Conservation (phyloP, 2,113 vertebrate species). For the Trichechus manatus region DNA sequence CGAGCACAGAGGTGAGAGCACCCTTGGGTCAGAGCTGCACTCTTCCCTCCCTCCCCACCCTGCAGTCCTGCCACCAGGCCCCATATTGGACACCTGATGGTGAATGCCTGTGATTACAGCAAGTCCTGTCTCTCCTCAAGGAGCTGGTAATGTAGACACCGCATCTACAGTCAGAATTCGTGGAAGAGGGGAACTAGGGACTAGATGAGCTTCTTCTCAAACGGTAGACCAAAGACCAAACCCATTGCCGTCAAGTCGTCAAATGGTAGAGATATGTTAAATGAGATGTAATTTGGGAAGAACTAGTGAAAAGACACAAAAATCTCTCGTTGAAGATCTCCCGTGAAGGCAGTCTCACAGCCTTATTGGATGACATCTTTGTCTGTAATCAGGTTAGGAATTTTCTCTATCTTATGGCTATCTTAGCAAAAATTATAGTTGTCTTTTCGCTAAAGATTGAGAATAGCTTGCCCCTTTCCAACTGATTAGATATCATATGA, state of each 20-base stretch:
- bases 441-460: conserved; percentile 20
- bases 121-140: background rate
- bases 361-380: background rate
- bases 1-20: background rate
- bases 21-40: background rate
- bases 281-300: background rate
- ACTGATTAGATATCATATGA: background rate
- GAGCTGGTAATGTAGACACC: background rate
- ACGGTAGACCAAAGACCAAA: background rate
- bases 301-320: background rate
- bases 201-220: background rate
- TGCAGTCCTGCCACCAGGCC: background rate
- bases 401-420: conserved; percentile 25
- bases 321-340: background rate
- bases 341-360: background rate
- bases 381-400: background rate
- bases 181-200: accelerated
- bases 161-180: background rate
- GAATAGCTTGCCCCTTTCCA: conserved; percentile 49
- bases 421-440: background rate
- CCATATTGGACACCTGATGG: accelerated
- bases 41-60: no score
- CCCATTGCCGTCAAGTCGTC: no score
- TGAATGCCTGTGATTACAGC: background rate
- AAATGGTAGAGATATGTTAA: background rate